Conservation (phyloP, 1,140 invertebrate genomes). For the Thaumatotibia leucotreta region DNA sequence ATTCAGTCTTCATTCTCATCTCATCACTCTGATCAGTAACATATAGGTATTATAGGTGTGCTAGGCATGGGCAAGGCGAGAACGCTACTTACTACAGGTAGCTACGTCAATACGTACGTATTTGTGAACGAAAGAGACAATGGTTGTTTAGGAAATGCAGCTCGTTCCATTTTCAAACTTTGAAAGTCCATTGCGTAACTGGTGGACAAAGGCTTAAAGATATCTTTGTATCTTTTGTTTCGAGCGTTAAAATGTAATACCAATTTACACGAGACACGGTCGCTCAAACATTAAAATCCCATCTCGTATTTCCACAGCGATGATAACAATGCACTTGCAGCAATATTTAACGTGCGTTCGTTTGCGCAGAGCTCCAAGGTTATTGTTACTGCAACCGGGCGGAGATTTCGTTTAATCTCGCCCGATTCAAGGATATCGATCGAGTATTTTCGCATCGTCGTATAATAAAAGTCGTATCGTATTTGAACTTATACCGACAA, state of each 20-base stretch:
- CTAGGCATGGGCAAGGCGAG: too few relatives aligned
- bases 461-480: background rate
- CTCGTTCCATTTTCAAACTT: background rate
- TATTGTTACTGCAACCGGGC: conserved; percentile 18
- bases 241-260: background rate
- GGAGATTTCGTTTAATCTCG: conserved; percentile 32
- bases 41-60: too few relatives aligned
- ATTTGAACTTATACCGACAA: background rate
- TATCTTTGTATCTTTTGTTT: background rate
- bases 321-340: background rate
- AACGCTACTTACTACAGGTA: too few relatives aligned
- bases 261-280: background rate
- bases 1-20: too few relatives aligned
- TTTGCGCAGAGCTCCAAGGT: conserved; percentile 21
- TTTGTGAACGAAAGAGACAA: background rate
- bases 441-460: background rate
- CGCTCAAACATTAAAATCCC: background rate
- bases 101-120: too few relatives aligned
- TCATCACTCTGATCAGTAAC: too few relatives aligned
- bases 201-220: background rate
- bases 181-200: background rate
- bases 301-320: background rate
- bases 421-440: conserved; percentile 29
- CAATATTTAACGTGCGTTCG: conserved; percentile 19
- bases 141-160: background rate